Evolutionary conservation across 2,797 vertebrate genomes (phyloP).

Genomic region (Muscicapa striata): DNA sequence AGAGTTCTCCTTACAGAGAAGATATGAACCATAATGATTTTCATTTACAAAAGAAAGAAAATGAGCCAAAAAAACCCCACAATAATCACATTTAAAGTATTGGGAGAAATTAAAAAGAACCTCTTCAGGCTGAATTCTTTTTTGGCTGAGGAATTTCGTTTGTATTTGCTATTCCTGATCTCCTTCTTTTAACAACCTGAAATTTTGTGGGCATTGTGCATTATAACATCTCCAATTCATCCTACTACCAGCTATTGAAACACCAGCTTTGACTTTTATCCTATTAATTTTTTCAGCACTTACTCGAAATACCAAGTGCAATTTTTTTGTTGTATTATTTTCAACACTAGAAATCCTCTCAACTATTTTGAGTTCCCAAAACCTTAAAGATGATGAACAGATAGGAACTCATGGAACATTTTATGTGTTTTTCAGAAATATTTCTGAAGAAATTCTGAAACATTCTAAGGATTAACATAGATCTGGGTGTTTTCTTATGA

Average conservation of each 20-base stretch:
- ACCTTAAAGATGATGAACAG: neutral
- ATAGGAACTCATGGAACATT: neutral
- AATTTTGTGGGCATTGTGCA: neutral
- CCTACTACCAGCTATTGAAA: neutral
- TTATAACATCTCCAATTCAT: neutral
- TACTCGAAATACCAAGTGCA: neutral
- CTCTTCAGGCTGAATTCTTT: neutral
- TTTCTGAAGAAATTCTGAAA: neutral
- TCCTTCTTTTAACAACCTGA: neutral
- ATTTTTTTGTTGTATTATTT: neutral
- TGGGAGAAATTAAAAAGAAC: neutral
- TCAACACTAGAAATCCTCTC: neutral
- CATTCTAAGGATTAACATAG: neutral
- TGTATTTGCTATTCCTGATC: neutral
- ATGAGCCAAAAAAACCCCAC: rapidly evolving
- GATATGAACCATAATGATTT: neutral
- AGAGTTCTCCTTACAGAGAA: neutral
- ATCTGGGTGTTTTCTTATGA: neutral
- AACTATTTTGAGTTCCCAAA: neutral
- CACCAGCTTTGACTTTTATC: neutral
- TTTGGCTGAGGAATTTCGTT: neutral
- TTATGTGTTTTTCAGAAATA: neutral
- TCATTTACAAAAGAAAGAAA: neutral
- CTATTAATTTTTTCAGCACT: neutral
- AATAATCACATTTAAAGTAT: neutral